phyloP scores from a whole-genome alignment of 2,888 invertebrate genomes.

The Ophraella communa region DNA sequence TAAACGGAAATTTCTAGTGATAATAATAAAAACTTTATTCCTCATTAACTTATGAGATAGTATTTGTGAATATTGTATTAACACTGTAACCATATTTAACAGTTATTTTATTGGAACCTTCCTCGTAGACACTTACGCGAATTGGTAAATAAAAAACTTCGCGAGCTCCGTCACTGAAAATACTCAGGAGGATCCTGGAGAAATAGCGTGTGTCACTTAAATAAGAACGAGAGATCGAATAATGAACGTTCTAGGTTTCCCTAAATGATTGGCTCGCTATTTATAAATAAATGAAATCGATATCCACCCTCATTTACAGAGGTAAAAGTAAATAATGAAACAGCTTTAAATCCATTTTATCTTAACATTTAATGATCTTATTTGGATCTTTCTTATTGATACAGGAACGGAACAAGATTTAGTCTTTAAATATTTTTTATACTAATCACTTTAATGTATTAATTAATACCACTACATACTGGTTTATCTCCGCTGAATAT shows the following conservation, averaged over 20 bases:
- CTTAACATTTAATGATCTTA: conserved; percentile 25
- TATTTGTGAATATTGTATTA: too few species aligned
- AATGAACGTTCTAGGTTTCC: conserved; percentile 26
- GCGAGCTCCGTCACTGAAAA: background rate
- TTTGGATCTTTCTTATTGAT: conserved; percentile 21
- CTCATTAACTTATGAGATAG: too few species aligned
- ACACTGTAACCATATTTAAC: too few species aligned
- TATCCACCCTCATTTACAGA: conserved; percentile 31
- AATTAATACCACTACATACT: background rate
- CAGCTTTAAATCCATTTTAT: conserved; percentile 26
- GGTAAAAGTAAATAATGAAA: conserved; percentile 30
- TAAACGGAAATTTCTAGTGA: too few species aligned
- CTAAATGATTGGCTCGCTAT: conserved; percentile 29
- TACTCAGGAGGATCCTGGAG: conserved; percentile 8
- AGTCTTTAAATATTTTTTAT: background rate
- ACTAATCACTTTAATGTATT: background rate
- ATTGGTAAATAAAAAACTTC: background rate
- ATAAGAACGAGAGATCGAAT: conserved; percentile 11
- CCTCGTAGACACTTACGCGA: background rate
- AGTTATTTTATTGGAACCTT: too few species aligned
- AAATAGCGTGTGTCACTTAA: conserved; percentile 23
- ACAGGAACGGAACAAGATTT: conserved; percentile 7
- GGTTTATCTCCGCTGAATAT: too few species aligned
- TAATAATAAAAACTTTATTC: too few species aligned
- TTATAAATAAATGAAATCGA: conserved; percentile 30